phyloP scores from a whole-genome alignment of 2,797 vertebrate genomes.

The Manis crassicaudata region DNA sequence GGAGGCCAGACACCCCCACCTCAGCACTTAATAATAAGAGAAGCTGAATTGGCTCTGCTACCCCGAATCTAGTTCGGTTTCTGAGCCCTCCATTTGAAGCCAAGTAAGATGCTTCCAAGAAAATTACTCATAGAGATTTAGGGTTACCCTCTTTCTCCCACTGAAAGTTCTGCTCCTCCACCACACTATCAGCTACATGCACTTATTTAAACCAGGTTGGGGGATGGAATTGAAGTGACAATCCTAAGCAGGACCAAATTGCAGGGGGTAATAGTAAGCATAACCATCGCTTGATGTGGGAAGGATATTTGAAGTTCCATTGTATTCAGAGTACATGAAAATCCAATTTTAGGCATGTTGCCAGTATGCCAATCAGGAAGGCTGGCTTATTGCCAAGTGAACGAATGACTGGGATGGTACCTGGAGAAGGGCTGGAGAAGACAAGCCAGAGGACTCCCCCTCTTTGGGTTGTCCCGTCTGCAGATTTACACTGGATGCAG shows the following conservation, averaged over 20 bases:
- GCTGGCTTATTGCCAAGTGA: not conserved
- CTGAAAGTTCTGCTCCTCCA: not conserved
- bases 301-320: not conserved
- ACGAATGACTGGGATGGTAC: not conserved
- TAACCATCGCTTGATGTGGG: not conserved
- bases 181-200: not conserved
- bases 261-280: not conserved
- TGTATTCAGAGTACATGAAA: not conserved
- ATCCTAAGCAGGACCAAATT: not conserved
- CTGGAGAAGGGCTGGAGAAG: not conserved
- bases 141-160: not conserved
- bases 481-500: not conserved
- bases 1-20: accelerated
- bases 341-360: not conserved
- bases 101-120: not conserved
- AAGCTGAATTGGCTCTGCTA: not conserved
- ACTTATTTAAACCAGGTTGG: not conserved
- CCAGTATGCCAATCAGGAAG: not conserved
- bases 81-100: not conserved
- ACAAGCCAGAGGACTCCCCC: not conserved
- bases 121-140: not conserved
- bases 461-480: not conserved
- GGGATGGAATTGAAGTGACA: not conserved
- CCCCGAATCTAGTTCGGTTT: not conserved
- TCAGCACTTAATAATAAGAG: not conserved